Evolutionary conservation across 2,113 vertebrate species (phyloP).

Genomic region (Ailuropoda melanoleuca): DNA sequence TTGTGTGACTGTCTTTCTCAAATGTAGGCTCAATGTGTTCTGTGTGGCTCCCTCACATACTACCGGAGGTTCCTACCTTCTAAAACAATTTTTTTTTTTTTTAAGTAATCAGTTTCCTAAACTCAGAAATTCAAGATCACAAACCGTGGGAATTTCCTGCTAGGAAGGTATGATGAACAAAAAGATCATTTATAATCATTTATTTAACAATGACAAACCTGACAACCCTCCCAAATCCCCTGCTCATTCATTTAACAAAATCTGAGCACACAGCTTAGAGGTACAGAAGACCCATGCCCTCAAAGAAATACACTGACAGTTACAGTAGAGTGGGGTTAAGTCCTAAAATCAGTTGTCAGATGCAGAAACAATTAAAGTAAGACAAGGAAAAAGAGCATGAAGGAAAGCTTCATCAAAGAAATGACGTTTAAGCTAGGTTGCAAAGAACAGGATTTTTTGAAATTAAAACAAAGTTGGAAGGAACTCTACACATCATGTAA

Average conservation of each 20-base stretch:
- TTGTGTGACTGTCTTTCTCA: neutral
- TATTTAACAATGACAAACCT: constrained; percentile 32
- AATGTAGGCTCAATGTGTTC: neutral
- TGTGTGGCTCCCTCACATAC: neutral
- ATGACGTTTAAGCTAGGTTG: neutral
- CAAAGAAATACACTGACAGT: neutral
- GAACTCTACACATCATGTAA: neutral
- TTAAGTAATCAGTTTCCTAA: neutral
- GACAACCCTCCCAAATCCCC: neutral
- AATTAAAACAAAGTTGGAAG: constrained; percentile 7
- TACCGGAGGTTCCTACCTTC: neutral
- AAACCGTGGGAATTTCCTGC: neutral
- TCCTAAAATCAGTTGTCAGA: neutral
- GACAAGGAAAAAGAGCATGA: neutral
- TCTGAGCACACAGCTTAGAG: neutral
- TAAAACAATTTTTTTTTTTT: neutral
- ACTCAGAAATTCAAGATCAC: constrained; percentile 38
- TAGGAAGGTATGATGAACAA: neutral
- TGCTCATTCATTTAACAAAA: constrained; percentile 44
- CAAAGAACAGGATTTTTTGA: constrained; percentile 1
- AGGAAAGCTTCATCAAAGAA: constrained; percentile 16
- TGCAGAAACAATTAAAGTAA: constrained; percentile 29
- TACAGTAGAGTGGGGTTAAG: neutral
- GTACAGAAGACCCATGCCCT: neutral
- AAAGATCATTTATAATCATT: constrained; percentile 19